Conservation (phyloP, 2,888 invertebrate species). For the Drosophila mimetica region DNA sequence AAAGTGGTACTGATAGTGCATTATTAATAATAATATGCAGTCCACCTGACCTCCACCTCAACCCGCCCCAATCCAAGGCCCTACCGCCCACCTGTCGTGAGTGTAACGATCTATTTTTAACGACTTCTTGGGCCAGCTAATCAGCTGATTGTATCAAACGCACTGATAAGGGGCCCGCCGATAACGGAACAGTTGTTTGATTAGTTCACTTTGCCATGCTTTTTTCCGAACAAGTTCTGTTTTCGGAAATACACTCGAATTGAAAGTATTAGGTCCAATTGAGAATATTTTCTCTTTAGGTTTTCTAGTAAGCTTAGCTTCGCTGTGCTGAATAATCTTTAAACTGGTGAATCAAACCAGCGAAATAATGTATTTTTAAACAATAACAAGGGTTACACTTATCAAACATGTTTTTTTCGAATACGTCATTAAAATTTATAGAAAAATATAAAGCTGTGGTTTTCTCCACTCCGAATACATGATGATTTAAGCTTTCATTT, state of each 20-base stretch:
- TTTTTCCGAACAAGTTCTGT: not conserved
- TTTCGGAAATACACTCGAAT: not conserved
- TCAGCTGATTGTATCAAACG: slow-evolving; percentile 46
- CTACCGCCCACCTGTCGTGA: slow-evolving; percentile 7
- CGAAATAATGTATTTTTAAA: too few species aligned
- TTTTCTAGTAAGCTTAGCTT: too few species aligned
- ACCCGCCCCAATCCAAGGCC: slow-evolving; percentile 2
- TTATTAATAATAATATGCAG: slow-evolving; percentile 24
- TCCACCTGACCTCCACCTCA: slow-evolving; percentile 28
- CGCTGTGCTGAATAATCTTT: too few species aligned
- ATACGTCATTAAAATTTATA: too few species aligned
- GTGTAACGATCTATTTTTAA: slow-evolving; percentile 39
- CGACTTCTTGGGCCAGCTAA: slow-evolving; percentile 30
- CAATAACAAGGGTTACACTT: too few species aligned
- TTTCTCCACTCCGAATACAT: too few species aligned
- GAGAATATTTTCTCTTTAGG: too few species aligned
- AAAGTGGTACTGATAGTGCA: slow-evolving; percentile 27
- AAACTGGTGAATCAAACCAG: too few species aligned
- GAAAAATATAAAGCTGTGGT: too few species aligned
- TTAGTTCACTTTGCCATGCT: slow-evolving; percentile 21
- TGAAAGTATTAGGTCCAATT: not conserved
- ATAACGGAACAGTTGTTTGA: slow-evolving; percentile 42
- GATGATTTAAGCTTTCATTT: too few species aligned
- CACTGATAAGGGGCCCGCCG: slow-evolving; percentile 40
- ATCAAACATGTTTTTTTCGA: too few species aligned